Conservation (phyloP, 2,113 vertebrate genomes). For the Brachyhypopomus gauderio region DNA sequence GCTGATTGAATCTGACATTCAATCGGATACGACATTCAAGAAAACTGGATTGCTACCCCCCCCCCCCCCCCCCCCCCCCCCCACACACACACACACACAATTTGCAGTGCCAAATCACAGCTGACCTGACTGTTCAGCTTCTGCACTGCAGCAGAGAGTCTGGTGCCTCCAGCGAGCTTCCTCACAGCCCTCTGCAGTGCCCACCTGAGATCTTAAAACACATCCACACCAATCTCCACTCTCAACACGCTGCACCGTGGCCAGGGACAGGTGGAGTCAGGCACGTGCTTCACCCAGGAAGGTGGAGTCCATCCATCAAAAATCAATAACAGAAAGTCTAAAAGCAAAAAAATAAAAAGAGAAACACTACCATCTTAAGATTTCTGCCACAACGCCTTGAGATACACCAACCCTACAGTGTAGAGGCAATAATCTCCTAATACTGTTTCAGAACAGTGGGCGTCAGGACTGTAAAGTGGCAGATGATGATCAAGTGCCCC, state of each 20-base stretch:
- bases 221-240: not conserved
- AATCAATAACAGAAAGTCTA: too few relatives aligned
- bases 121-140: slow-evolving; percentile 1
- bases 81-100: not conserved
- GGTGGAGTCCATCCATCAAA: not conserved
- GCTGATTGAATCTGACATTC: slow-evolving; percentile 31
- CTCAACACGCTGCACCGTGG: not conserved
- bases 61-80: not conserved
- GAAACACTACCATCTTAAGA: not conserved
- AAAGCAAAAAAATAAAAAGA: not conserved
- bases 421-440: not conserved
- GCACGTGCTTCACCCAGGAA: not conserved
- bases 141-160: not conserved
- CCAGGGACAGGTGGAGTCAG: too few relatives aligned
- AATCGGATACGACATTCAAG: slow-evolving; percentile 28
- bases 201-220: not conserved
- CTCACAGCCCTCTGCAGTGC: too few relatives aligned
- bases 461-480: not conserved
- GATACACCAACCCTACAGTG: not conserved
- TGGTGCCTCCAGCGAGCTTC: too few relatives aligned
- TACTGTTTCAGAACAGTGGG: not conserved
- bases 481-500: not conserved
- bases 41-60: not conserved
- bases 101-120: not conserved
- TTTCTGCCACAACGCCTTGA: not conserved